phyloP scores from a whole-genome alignment of 1,140 invertebrate genomes.

The Bombus terrestris region DNA sequence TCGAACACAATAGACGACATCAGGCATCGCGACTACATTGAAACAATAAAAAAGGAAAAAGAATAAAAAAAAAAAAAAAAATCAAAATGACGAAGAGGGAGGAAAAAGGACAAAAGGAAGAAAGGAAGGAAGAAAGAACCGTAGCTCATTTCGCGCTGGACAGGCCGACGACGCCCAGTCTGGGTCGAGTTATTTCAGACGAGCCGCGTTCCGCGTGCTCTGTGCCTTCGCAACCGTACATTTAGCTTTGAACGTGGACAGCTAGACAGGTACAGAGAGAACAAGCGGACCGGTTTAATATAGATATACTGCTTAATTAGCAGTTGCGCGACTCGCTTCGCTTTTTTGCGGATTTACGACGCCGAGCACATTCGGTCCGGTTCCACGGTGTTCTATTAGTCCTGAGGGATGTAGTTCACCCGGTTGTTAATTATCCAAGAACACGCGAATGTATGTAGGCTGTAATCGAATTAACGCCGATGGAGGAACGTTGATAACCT shows the following conservation, averaged over 20 bases:
- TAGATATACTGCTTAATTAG: slow-evolving; percentile 57
- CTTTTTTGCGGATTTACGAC: slow-evolving; percentile 33
- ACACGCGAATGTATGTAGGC: slow-evolving; percentile 40
- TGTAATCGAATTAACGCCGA: slow-evolving; percentile 34
- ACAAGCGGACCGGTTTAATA: slow-evolving; percentile 55
- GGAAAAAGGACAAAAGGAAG: not conserved
- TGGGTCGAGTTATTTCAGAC: slow-evolving; percentile 69
- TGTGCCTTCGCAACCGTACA: slow-evolving; percentile 39
- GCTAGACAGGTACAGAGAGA: slow-evolving; percentile 60
- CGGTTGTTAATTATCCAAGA: slow-evolving; percentile 32
- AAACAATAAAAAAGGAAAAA: not conserved
- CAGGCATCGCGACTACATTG: not conserved
- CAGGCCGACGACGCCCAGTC: slow-evolving; percentile 68
- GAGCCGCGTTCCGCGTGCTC: slow-evolving; percentile 51
- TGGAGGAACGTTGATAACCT: slow-evolving; percentile 51
- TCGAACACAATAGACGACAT: slow-evolving; percentile 44
- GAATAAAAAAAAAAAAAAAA: not conserved
- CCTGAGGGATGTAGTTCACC: slow-evolving; percentile 22
- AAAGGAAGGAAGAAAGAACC: slow-evolving; percentile 36
- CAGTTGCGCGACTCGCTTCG: slow-evolving; percentile 32
- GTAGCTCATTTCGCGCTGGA: slow-evolving; percentile 67
- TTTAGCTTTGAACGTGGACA: slow-evolving; percentile 51
- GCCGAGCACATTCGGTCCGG: slow-evolving; percentile 20
- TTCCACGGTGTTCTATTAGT: slow-evolving; percentile 14
- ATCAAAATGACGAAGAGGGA: not conserved